Evolutionary conservation across 2,888 invertebrate genomes (phyloP), one percentile per base, ranked within the genome.

Genomic region (Phytoseiulus persimilis): DNA sequence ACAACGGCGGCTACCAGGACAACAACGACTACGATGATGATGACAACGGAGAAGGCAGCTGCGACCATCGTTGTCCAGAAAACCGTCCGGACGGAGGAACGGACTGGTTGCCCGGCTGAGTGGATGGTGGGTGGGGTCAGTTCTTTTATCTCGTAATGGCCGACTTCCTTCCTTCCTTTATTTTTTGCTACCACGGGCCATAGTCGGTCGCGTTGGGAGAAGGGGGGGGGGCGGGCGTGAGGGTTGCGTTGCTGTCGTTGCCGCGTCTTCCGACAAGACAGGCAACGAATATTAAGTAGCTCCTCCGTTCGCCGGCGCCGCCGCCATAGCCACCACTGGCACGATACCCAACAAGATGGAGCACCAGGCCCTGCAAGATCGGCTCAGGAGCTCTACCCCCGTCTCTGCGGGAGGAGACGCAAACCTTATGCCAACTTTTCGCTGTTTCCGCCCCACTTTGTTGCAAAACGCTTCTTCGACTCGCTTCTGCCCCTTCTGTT

Each of bases 81-180:
- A 39, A 39, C 1, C 65, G 28, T 6, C 5, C 65, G 65, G 65
- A 65, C 65, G 39, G 9, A 65, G 28, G 18, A 65, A 65, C 65
- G 65, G 65, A 65, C 65, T 18, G 65, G 65, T 28, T 28, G 65
- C 14, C 65, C 18, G 65, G 65, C 65, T 28, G 65, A 65, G 65
- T 65, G 28, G 65, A 65, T 28, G 65, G 65, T 2, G 65, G 65
- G 65, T 65, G 65, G 65, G 65, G 65, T 65, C 65, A 33, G 32
- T 87, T 33, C 87, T 83, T 87, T 87, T 87, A 87, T 87, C 87
- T 87, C 32, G 87, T 87, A 87, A 87, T 87, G 87, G 87, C 87
- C 87, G 45, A 87, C 87, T 87, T 87, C 87, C 87, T 87, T 84
- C 84, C 84, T 84, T 33, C 28, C 14, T 65, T 65, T 65, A 23